Evolutionary conservation across 1,140 invertebrate species (phyloP), one percentile per base, ranked within the genome.

Genomic region (Drosophila kikkawai): DNA sequence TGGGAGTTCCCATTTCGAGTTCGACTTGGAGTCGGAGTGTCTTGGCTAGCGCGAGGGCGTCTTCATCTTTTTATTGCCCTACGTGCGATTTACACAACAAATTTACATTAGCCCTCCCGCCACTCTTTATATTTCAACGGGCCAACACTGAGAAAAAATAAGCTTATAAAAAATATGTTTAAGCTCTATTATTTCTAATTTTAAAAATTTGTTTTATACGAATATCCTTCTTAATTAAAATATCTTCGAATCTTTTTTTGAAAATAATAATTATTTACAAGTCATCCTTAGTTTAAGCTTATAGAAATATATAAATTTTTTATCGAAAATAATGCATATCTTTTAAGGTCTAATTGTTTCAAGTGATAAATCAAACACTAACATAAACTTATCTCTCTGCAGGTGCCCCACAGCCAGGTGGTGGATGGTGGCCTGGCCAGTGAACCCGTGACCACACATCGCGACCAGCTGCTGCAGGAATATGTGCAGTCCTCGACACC

Each of bases 11-110:
- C 13, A 11, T 32, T 32, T 39, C 39, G 15, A 48, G 44, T 50
- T 42, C 26, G 41, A 55, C 39, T 26, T 66, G 22, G 15, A 66
- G 64, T 29, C 53, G 47, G 42, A 65, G 59, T 70, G 67, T 68
- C 67, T 70, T 26, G 42, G 37, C 50, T 45, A 41, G 55, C 44
- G 53, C 64, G 64, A 47, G 76, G 65, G 50, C 80, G 60, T 77
- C 67, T 73, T 83, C 63, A 63, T 78, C 32, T 71, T 73, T 74
- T 84, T 80, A 84, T 83, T 76, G 80, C 63, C 53, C 55, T 60
- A 44, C 67, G 50, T 67, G 75, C 82, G 71, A 87, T 86, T 86
- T 86, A 82, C 83, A 88, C 83, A 88, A 80, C 80, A 88, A 86
- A 84, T 87, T 83, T 73, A 84, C 77, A 81, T 79, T 74, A 70